Evolutionary conservation across 2,797 vertebrate genomes (phyloP), one percentile per base, ranked within the genome.

Genomic region (Limnodromus scolopaceus): DNA sequence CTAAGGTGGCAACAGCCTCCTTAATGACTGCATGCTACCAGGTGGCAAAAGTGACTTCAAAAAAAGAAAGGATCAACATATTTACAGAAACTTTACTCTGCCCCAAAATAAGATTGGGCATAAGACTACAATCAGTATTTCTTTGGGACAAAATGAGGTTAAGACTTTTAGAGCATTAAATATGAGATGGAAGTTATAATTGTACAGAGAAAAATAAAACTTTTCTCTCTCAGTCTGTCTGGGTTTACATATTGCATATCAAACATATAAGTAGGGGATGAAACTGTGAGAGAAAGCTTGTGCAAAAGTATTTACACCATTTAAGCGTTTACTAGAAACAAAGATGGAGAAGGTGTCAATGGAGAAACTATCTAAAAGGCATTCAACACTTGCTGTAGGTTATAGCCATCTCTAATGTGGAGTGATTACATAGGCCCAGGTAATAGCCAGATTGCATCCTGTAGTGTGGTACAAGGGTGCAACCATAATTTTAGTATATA

Each of bases 401-500:
- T 87, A 9, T 9, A 61, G 36, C 3, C 4, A 8, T 57, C 34
- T 82, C 24, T 49, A 41, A 69, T 2, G 3, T 24, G 19, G 27
- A 53, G 8, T 41, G 14, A 38, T 23, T 49, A 32, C 16, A 27
- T 0, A 49, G 10, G 8, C 5, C 10, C 46, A 75, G 7, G 10
- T 43, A 79, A 36, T 24, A 27, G 10, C 6, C 18, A 49, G 30
- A 55, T 45, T 81, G 36, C 19, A 30, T 58, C 27, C 18, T 0
- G 0, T 32, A 17, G 8, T 75, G 48, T 1, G 1, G 3, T 39
- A 64, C 12, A 48, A n/a, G 7, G 43, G 2, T 91, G 28, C 10
- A 87, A 66, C 38, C 4, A 23, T 39, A 34, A 66, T 70, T 79
- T 5, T 16, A 22, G 6, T 13, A 51, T n/a, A 55, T 18, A 48